A percentile compares a stretch with the other conserved stretches of the same genome.
These are phyloP conservation scores for Pholis gunnellus DNA, from an alignment of 2,113 vertebrate genomes.

Conservation along the genomic window DNA sequence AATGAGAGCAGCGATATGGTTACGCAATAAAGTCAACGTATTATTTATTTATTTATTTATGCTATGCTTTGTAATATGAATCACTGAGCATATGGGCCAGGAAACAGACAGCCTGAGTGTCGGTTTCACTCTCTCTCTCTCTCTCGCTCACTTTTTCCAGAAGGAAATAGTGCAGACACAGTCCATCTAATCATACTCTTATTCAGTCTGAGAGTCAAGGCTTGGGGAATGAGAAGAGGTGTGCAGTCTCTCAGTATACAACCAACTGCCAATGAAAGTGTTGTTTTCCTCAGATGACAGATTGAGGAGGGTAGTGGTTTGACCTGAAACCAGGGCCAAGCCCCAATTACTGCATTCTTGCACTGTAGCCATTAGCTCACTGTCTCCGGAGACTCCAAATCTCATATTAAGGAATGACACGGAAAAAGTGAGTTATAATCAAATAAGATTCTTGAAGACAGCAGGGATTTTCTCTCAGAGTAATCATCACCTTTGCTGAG, in stretches of 20 bases:
- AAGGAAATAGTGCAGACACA: conserved; percentile 70
- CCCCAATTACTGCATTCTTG: conserved; percentile 77
- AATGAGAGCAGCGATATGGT: conserved; percentile 67
- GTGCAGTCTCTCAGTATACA: conserved; percentile 43
- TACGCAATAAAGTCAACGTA: conserved; percentile 63
- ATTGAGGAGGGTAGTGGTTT: conserved; percentile 70
- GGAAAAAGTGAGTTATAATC: conserved; percentile 82
- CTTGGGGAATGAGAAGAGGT: conserved; percentile 47
- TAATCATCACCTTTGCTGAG: conserved; percentile 55
- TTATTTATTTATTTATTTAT: conserved; percentile 3
- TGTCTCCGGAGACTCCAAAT: conserved; percentile 77
- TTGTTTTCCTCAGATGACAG: conserved; percentile 64
- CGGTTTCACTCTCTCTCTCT: conserved; percentile 58
- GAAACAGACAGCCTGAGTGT: conserved; percentile 71
- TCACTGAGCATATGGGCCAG: conserved; percentile 60
- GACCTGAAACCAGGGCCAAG: conserved; percentile 68
- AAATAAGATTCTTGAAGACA: conserved; percentile 64
- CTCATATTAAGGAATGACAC: conserved; percentile 75
- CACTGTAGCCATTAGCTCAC: conserved; percentile 83
- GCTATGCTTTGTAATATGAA: conserved; percentile 69
- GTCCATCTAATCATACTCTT: conserved; percentile 61
- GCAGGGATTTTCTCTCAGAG: conserved; percentile 55
- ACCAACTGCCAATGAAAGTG: conserved; percentile 59
- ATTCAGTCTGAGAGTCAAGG: conserved; percentile 65
- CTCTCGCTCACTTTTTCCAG: conserved; percentile 73